A percentile compares a stretch with the other conserved stretches of the same genome.
phyloP scores from a whole-genome alignment of 2,888 invertebrate species.

The Coelogynopora nodosa region DNA sequence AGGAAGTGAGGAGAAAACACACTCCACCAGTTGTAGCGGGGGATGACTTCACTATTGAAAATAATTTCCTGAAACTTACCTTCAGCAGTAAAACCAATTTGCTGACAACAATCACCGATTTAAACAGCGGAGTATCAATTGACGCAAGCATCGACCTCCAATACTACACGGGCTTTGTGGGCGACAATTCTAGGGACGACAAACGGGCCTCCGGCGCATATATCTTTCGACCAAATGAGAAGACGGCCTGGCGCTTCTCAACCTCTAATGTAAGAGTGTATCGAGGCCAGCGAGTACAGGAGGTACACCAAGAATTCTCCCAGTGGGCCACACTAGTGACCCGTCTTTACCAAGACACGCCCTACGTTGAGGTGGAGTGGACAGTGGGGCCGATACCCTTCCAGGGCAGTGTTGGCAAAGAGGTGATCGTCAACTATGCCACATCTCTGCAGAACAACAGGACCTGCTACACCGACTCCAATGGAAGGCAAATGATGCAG shows the following conservation, averaged over 20 bases:
- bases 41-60: slow-evolving; percentile 11
- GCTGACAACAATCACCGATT: not conserved
- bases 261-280: not conserved
- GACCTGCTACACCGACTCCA: slow-evolving; percentile 88
- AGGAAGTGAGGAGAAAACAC: not conserved
- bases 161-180: slow-evolving; percentile 31
- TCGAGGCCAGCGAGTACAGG: slow-evolving; percentile 57
- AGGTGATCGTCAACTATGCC: slow-evolving; percentile 73
- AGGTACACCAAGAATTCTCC: slow-evolving; percentile 69
- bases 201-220: slow-evolving; percentile 50
- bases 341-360: slow-evolving; percentile 55
- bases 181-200: not conserved
- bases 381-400: slow-evolving; percentile 66
- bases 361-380: slow-evolving; percentile 65
- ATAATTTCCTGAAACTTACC: slow-evolving; percentile 22
- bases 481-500: slow-evolving; percentile 79
- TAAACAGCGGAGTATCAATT: not conserved
- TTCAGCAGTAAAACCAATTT: not conserved
- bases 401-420: slow-evolving; percentile 68
- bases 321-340: slow-evolving; percentile 65
- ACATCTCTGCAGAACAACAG: slow-evolving; percentile 65
- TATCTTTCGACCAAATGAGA: slow-evolving; percentile 50
- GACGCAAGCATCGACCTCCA: not conserved
- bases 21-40: not conserved
- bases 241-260: not conserved